These are phyloP conservation scores for Bryconaethiops microstoma DNA, from an alignment of 2,797 vertebrate species.

Conservation along the genomic window DNA sequence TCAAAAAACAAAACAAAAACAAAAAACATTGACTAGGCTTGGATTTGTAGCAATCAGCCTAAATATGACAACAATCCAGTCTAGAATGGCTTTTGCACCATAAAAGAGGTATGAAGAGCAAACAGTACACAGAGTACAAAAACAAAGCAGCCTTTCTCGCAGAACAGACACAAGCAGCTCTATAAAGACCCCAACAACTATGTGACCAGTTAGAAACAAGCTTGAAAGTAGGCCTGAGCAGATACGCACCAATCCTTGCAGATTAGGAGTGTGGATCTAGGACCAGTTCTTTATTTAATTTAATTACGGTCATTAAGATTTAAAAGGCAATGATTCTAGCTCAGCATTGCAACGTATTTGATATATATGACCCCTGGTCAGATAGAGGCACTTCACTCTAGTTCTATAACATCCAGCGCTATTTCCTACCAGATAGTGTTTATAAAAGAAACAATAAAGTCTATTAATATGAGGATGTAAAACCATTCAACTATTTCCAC, in stretches of 20 bases:
- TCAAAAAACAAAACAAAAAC: background rate
- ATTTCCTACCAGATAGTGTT: background rate
- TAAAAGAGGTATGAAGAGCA: conserved; percentile 35
- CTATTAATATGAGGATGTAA: background rate
- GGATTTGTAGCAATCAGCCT: conserved; percentile 3
- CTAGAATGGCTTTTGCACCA: conserved; percentile 29
- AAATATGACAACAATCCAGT: background rate
- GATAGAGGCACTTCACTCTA: conserved; percentile 37
- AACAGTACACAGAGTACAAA: conserved; percentile 17
- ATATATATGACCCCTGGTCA: conserved; percentile 19
- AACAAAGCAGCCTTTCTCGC: conserved; percentile 28
- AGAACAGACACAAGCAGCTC: conserved; percentile 33
- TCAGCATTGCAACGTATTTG: background rate
- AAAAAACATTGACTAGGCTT: background rate
- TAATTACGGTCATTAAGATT: conserved; percentile 3
- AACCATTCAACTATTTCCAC: background rate
- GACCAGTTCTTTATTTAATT: background rate
- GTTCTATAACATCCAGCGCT: conserved; percentile 12
- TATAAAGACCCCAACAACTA: conserved; percentile 11
- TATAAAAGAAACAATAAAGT: background rate
- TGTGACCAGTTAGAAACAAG: background rate
- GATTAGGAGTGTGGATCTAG: background rate
- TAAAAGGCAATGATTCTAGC: conserved; percentile 26
- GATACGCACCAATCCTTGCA: background rate
- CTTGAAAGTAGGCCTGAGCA: conserved; percentile 12